phyloP scores from a whole-genome alignment of 1,140 invertebrate species.

The Zaprionus vittiger region DNA sequence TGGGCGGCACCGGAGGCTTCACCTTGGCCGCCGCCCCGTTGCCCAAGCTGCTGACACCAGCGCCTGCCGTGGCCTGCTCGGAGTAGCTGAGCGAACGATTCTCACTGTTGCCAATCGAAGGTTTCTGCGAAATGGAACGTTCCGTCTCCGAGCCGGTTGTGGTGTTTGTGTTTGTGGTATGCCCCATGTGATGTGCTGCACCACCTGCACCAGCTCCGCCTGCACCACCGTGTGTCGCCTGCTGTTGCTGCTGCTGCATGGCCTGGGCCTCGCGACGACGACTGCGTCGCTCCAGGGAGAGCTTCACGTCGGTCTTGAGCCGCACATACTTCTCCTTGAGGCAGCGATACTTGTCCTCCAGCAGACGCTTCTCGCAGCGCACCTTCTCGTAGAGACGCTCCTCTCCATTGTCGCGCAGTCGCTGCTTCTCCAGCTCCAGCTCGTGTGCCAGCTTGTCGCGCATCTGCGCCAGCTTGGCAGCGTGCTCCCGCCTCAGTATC shows the following conservation, averaged over 20 bases:
- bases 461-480: slow-evolving; percentile 87
- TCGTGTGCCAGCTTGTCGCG: slow-evolving; percentile 87
- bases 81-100: slow-evolving; percentile 75
- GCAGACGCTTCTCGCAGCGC: slow-evolving; percentile 89
- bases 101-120: slow-evolving; percentile 82
- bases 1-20: slow-evolving; percentile 71
- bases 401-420: slow-evolving; percentile 84
- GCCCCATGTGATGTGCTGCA: neutral
- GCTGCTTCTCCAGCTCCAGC: slow-evolving; percentile 85
- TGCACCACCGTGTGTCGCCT: slow-evolving; percentile 2
- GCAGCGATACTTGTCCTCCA: slow-evolving; percentile 91
- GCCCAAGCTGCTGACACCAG: neutral
- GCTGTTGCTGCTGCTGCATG: slow-evolving; percentile 66
- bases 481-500: slow-evolving; percentile 87
- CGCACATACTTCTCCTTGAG: slow-evolving; percentile 92
- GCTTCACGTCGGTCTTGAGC: slow-evolving; percentile 91
- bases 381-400: slow-evolving; percentile 87
- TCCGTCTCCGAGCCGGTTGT: slow-evolving; percentile 91
- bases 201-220: neutral
- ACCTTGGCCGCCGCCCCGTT: slow-evolving; percentile 22
- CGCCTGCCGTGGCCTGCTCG: slow-evolving; percentile 50
- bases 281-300: slow-evolving; percentile 87
- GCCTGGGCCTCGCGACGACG: slow-evolving; percentile 86
- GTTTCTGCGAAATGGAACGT: slow-evolving; percentile 88
- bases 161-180: slow-evolving; percentile 62